These are phyloP conservation scores for Ganaspis sp. DNA, from an alignment of 1,140 invertebrate genomes.

Conservation along the genomic window DNA sequence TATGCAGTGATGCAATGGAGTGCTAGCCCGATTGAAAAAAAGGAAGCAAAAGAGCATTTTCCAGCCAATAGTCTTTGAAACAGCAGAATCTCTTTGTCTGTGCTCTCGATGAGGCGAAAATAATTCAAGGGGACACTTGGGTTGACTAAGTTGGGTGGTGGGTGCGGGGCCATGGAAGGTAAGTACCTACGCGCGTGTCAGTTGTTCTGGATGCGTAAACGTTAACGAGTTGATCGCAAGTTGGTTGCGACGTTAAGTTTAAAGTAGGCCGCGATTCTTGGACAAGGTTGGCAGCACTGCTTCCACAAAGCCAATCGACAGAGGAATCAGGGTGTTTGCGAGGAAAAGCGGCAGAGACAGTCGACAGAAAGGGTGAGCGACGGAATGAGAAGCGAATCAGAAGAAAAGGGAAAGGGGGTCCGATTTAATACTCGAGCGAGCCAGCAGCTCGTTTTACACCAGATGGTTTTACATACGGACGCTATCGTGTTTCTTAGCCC, in stretches of 20 bases:
- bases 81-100: not conserved
- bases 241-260: constrained; percentile 44
- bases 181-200: constrained; percentile 29
- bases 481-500: constrained; percentile 72
- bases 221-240: constrained; percentile 45
- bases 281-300: not conserved
- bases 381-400: constrained; percentile 45
- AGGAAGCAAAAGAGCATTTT: not conserved
- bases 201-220: constrained; percentile 35
- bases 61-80: constrained; percentile 3
- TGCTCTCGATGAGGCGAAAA: constrained; percentile 22
- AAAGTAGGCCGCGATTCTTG: constrained; percentile 30
- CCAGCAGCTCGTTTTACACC: constrained; percentile 74
- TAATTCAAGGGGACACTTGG: constrained; percentile 50
- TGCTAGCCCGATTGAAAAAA: not conserved
- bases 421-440: constrained; percentile 75
- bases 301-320: constrained; percentile 23
- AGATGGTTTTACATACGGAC: constrained; percentile 72
- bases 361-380: constrained; percentile 39
- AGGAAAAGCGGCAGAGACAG: constrained; percentile 38
- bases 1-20: not conserved
- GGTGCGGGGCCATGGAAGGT: not conserved
- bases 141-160: not conserved
- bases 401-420: constrained; percentile 53
- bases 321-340: constrained; percentile 34